Percentiles rank a stretch among this genome's conserved stretches.
phyloP scores from a whole-genome alignment of 2,888 invertebrate genomes.

The Polydesmus complanatus region DNA sequence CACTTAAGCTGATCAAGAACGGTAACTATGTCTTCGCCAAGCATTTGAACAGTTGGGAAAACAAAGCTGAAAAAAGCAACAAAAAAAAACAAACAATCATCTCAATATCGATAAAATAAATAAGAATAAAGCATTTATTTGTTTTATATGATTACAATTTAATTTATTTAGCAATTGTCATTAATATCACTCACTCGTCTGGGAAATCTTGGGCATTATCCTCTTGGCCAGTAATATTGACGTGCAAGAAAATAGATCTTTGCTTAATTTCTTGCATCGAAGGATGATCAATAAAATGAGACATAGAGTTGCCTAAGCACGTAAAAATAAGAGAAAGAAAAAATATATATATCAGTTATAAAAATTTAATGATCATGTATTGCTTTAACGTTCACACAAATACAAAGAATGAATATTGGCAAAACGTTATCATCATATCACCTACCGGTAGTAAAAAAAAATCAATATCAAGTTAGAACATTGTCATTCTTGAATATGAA shows the following conservation, averaged over 20 bases:
- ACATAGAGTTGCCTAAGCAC: conserved; percentile 56
- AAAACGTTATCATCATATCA: no score
- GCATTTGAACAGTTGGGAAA: conserved; percentile 64
- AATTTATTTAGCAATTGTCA: not conserved
- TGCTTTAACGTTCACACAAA: not conserved
- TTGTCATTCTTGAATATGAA: no score
- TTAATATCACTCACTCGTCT: conserved; percentile 45
- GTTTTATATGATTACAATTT: no score
- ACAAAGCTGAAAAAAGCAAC: conserved; percentile 44
- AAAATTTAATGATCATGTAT: not conserved
- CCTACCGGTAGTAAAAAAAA: no score
- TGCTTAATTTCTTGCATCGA: conserved; percentile 73
- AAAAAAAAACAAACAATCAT: conserved; percentile 4
- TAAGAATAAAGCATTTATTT: not conserved
- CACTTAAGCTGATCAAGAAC: conserved; percentile 64
- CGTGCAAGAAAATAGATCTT: conserved; percentile 70
- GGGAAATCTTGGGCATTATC: conserved; percentile 61
- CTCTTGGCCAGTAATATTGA: conserved; percentile 74
- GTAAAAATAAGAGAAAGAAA: not conserved
- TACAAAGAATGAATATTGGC: not conserved
- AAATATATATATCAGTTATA: not conserved
- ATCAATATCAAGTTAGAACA: no score
- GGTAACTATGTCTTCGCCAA: conserved; percentile 67
- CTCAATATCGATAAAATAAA: not conserved
- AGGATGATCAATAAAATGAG: conserved; percentile 65